Conservation (phyloP, 1,140 invertebrate genomes). For the Ptiloglossa arizonensis region DNA sequence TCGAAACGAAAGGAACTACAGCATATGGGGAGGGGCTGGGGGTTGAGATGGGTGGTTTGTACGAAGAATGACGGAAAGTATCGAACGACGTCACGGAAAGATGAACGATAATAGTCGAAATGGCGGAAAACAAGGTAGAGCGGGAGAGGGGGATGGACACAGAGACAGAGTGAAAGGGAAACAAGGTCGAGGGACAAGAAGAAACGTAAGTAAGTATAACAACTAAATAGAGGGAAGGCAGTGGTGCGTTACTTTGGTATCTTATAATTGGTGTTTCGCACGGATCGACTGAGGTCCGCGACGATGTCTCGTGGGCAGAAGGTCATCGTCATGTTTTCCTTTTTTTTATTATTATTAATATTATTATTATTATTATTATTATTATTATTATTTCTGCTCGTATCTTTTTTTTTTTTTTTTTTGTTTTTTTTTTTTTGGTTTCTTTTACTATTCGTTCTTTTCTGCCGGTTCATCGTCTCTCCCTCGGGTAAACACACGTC, state of each 20-base stretch:
- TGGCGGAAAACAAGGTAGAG: not conserved
- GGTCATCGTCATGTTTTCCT: constrained; percentile 17
- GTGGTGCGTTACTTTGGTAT: constrained; percentile 78
- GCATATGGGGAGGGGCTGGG: no score
- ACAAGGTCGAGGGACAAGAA: constrained; percentile 26
- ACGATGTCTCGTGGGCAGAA: constrained; percentile 37
- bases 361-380: no score
- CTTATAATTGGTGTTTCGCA: constrained; percentile 66
- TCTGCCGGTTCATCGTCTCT: not conserved
- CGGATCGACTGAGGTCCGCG: constrained; percentile 45
- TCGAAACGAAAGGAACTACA: no score
- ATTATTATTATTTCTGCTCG: not conserved
- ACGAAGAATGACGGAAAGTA: no score
- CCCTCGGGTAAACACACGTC: not conserved
- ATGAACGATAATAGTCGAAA: no score
- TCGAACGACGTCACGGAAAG: no score
- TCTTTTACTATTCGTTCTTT: not conserved
- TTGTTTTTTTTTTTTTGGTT: no score
- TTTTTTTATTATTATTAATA: not conserved
- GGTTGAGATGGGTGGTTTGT: no score
- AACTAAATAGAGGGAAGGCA: constrained; percentile 75
- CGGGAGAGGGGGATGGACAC: not conserved
- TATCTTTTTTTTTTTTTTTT: not conserved
- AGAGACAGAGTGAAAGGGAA: constrained; percentile 31
- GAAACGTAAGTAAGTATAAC: constrained; percentile 48